Evolutionary conservation across 2,888 invertebrate genomes (phyloP).

Genomic region (Choreutis nemorana): DNA sequence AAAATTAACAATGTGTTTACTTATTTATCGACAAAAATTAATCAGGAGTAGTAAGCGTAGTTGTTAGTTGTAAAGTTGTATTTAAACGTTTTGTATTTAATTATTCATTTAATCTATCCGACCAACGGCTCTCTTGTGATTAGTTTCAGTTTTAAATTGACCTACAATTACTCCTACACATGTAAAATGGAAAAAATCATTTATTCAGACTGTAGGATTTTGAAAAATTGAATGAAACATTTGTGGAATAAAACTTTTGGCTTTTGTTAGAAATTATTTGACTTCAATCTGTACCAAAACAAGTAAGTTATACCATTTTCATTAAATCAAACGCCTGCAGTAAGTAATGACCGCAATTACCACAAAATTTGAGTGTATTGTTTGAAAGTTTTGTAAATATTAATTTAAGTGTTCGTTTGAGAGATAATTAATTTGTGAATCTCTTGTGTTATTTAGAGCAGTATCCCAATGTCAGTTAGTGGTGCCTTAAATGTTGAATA

Average conservation of each 20-base stretch:
- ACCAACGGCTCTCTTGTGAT: constrained; percentile 61
- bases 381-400: constrained; percentile 61
- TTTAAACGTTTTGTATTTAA: constrained; percentile 63
- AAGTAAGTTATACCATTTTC: too few relatives aligned
- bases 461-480: neutral
- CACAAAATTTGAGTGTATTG: constrained; percentile 41
- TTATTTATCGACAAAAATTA: constrained; percentile 62
- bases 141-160: constrained; percentile 43
- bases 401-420: constrained; percentile 59
- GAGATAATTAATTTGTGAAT: constrained; percentile 60
- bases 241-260: too few relatives aligned
- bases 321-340: neutral
- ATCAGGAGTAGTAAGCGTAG: constrained; percentile 59
- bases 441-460: constrained; percentile 19
- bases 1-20: constrained; percentile 49
- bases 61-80: constrained; percentile 64
- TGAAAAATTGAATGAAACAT: too few relatives aligned
- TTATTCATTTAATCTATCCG: constrained; percentile 55
- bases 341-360: neutral
- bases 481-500: too few relatives aligned
- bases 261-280: too few relatives aligned
- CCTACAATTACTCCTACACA: constrained; percentile 29
- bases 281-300: too few relatives aligned
- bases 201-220: too few relatives aligned
- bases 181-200: too few relatives aligned